Base-by-base conservation (phyloP, 2,888 invertebrate genomes). In the Pseudococcus longispinus region DNA sequence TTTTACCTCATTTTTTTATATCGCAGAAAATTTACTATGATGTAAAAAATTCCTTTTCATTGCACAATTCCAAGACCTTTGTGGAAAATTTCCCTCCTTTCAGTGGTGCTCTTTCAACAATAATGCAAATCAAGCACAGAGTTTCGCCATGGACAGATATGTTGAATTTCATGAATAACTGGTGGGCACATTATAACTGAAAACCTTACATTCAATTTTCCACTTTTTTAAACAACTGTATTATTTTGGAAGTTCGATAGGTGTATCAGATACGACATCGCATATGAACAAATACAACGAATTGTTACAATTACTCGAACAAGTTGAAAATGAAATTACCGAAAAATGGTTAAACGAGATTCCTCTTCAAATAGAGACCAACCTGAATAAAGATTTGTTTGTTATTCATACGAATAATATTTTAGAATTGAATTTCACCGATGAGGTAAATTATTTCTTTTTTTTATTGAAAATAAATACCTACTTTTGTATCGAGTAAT, bases 341-440 rank as follows among this genome's bases (percentile, higher is more conserved):
- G 74, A 74, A 29, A 83, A 65, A 74, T 84, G 87, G 87, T 32
- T 83, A 8, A n/a, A 42, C 5, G 74, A 51, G 23, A 74, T 87
- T 29, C 87, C 87, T 15, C n/a, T 18, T 42, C 83, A 83, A 87
- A 87, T 87, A 29, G 84, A 83, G 13, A 70, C 15, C 18, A 83
- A 87, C 83, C 37, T 87, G 26, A 44, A 42, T 26, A 87, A 87
- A 46, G 20, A 32, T 23, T 20, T 87, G 23, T 87, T 87, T 26
- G 26, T 83, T n/a, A 42, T 87, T 26, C 83, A 42, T 44, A 13
- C 82, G 18, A 46, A 87, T 65, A n/a, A 83, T 83, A 23, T 46
- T n/a, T 65, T 87, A 44, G 74, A 87, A 83, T 26, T 87, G n/a
- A 87, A 87, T 74, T 87, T 87, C 20, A 87, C 83, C 32, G 83